Evolutionary conservation across 2,113 vertebrate species (phyloP).

Genomic region (Coptodon rendalli): DNA sequence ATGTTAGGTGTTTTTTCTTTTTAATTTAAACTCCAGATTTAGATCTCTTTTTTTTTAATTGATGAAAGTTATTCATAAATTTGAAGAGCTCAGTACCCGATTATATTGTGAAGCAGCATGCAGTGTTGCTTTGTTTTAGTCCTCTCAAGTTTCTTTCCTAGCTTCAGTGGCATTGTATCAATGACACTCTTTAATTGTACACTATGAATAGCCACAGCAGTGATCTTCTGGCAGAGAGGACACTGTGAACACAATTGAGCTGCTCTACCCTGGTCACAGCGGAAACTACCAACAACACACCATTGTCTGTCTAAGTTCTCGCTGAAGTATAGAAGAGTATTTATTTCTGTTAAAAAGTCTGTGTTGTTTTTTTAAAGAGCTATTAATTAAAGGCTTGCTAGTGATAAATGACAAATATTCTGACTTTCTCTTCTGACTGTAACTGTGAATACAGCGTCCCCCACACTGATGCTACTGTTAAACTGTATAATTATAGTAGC

Average conservation of each 20-base stretch:
- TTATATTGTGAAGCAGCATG: neutral
- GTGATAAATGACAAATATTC: neutral
- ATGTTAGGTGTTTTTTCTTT: neutral
- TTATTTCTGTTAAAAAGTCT: neutral
- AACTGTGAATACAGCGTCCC: neutral
- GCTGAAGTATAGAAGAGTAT: conserved; percentile 2
- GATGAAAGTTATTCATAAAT: neutral
- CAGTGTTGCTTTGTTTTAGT: neutral
- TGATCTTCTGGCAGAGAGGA: conserved; percentile 24
- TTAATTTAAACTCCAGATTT: neutral
- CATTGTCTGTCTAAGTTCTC: conserved; percentile 30
- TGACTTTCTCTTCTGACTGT: neutral
- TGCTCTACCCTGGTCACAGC: conserved; percentile 8
- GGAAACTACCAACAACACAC: conserved; percentile 21
- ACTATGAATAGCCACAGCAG: conserved; percentile 11
- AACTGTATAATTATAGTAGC: neutral
- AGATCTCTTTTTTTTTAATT: neutral
- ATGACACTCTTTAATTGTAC: neutral
- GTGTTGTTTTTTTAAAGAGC: neutral
- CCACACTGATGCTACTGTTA: neutral
- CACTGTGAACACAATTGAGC: conserved; percentile 19
- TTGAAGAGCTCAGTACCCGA: neutral
- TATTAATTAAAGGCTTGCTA: neutral
- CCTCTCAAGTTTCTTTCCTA: neutral
- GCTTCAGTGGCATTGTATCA: neutral